A percentile compares a stretch with the other conserved stretches of the same genome.
These are phyloP conservation scores for Barypeithes pellucidus DNA, from an alignment of 2,888 invertebrate species.

Conservation along the genomic window DNA sequence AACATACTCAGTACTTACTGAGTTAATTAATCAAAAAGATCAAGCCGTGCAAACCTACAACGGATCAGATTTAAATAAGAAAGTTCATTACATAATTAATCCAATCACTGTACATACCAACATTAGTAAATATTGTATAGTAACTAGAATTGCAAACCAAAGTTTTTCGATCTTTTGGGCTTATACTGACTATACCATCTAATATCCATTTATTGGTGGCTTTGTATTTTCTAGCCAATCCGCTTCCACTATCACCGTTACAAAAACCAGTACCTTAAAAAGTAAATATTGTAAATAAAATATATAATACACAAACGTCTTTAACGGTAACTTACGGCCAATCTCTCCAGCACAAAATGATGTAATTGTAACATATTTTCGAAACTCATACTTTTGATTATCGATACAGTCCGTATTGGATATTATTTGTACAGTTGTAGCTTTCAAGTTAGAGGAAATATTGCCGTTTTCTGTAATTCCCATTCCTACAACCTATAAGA, in stretches of 20 bases:
- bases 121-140: slow-evolving; percentile 72
- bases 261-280: slow-evolving; percentile 73
- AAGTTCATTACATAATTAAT: slow-evolving; percentile 6
- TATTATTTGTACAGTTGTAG: slow-evolving; percentile 72
- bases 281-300: not conserved
- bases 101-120: slow-evolving; percentile 65
- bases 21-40: no score
- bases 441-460: slow-evolving; percentile 71
- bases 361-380: slow-evolving; percentile 74
- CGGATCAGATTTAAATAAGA: not conserved
- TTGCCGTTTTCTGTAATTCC: slow-evolving; percentile 75
- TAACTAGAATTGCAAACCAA: slow-evolving; percentile 69
- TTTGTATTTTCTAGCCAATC: slow-evolving; percentile 71
- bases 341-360: slow-evolving; percentile 78
- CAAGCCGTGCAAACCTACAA: no score
- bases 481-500: slow-evolving; percentile 73
- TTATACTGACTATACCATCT: slow-evolving; percentile 72
- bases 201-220: slow-evolving; percentile 62
- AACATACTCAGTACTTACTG: no score
- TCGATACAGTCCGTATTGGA: slow-evolving; percentile 72
- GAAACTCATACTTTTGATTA: slow-evolving; percentile 72
- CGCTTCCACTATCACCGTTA: slow-evolving; percentile 79
- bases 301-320: not conserved
- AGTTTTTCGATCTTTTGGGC: slow-evolving; percentile 67
- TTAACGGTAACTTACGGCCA: slow-evolving; percentile 66